Evolutionary conservation across 2,797 vertebrate species (phyloP).

Genomic region (Pterois miles): DNA sequence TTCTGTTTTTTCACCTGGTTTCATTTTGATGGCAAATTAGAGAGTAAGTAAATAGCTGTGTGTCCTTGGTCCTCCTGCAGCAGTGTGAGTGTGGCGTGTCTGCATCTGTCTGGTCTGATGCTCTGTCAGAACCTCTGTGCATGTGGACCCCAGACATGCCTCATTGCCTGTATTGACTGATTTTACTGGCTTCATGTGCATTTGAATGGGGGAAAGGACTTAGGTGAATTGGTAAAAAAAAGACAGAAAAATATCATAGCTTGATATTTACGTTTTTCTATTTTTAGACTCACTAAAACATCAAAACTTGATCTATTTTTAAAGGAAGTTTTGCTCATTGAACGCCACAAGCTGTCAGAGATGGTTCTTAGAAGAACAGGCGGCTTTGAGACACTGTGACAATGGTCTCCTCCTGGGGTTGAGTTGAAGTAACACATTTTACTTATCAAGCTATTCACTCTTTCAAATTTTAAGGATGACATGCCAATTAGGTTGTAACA

Average conservation of each 20-base stretch:
- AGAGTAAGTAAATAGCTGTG: slow-evolving; percentile 84
- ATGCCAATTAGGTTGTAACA: not conserved
- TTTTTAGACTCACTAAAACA: not conserved
- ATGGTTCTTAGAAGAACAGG: not conserved
- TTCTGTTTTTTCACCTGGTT: slow-evolving; percentile 74
- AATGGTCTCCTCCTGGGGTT: slow-evolving; percentile 16
- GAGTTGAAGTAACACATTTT: slow-evolving; percentile 9
- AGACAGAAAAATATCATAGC: not conserved
- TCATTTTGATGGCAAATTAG: slow-evolving; percentile 85
- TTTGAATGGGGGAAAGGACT: slow-evolving; percentile 9
- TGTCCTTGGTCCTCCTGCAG: slow-evolving; percentile 64
- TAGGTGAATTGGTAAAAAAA: not conserved
- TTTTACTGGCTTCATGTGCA: slow-evolving; percentile 44
- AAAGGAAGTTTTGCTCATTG: not conserved
- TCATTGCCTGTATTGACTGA: slow-evolving; percentile 62
- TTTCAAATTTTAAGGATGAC: not conserved
- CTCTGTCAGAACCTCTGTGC: slow-evolving; percentile 66
- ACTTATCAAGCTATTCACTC: not conserved
- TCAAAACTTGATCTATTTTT: not conserved
- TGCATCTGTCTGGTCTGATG: slow-evolving; percentile 71
- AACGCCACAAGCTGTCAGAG: not conserved
- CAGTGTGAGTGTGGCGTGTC: slow-evolving; percentile 70
- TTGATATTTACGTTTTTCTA: not conserved
- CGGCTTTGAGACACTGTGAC: not conserved
- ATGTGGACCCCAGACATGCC: slow-evolving; percentile 60